phyloP scores from a whole-genome alignment of 37 sponge, comb jelly and placozoan genomes.

The Hexactinellida sp. region DNA sequence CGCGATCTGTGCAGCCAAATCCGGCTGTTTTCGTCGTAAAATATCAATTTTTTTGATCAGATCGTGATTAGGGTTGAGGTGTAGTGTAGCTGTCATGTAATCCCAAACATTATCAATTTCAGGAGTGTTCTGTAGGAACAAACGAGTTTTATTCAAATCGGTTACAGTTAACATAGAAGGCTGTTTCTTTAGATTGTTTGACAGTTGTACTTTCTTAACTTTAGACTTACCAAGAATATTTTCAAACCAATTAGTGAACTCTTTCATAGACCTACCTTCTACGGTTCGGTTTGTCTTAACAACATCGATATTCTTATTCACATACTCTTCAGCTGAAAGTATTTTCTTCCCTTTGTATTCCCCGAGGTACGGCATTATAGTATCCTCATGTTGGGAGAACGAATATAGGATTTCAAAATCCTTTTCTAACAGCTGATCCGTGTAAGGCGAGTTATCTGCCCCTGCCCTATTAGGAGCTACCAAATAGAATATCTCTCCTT shows the following conservation, averaged over 20 bases:
- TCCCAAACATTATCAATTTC: background rate
- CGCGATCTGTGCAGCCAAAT: constrained; percentile 14
- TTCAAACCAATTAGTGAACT: constrained; percentile 25
- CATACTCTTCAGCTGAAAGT: constrained; percentile 21
- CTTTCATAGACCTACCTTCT: constrained; percentile 17
- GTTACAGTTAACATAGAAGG: constrained; percentile 24
- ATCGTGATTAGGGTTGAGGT: constrained; percentile 24
- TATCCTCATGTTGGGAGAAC: constrained; percentile 35
- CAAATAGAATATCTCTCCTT: constrained; percentile 14
- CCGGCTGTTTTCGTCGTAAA: background rate
- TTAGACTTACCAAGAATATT: constrained; percentile 10
- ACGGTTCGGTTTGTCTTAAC: background rate
- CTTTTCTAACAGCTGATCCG: constrained; percentile 23
- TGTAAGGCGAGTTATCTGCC: constrained; percentile 36
- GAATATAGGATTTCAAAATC: constrained; percentile 34
- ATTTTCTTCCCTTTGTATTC: constrained; percentile 22
- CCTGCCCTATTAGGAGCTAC: constrained; percentile 16
- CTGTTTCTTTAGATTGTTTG: constrained; percentile 14
- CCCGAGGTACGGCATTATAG: constrained; percentile 17
- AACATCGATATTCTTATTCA: background rate
- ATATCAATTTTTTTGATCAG: constrained; percentile 4
- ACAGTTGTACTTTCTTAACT: constrained; percentile 28
- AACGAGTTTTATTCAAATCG: constrained; percentile 16
- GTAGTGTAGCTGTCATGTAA: constrained; percentile 13
- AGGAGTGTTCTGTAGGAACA: background rate